Evolutionary conservation across 2,797 vertebrate genomes (phyloP), one percentile per base, ranked within the genome.

Genomic region (Sitta carolinensis): DNA sequence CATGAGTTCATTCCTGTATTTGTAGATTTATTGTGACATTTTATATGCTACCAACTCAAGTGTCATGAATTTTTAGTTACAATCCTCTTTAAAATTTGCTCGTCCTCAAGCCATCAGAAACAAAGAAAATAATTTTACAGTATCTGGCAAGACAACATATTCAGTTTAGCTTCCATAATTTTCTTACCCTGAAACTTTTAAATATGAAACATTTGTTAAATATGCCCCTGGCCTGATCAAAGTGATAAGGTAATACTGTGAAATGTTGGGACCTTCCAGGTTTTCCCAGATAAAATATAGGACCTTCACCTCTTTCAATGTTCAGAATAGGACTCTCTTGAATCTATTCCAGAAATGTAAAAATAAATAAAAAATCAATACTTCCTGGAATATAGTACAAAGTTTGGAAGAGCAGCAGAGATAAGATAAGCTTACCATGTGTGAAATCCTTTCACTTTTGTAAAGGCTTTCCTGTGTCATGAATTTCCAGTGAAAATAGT

Each of bases 321-420:
- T 75, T 87, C 68, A 78, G 78, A 91, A 91, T 93, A 64, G 29
- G 50, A 70, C 43, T 59, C 82, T 58, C 82, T 90, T 95, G 89
- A 94, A 93, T 94, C 76, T 91, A n/a, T 93, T 94, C 95, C 92
- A 94, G 89, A 96, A 95, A 95, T 55, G 85, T 87, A 95, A 95
- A 96, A 93, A 93, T 94, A 95, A 94, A 94, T 94, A 72, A 96
- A 92, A 96, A 96, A 93, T 84, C 90, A 84, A 90, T 95, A n/a
- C 78, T 96, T 93, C 96, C 57, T 83, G 89, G 97, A 97, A 97
- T 38, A 61, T 86, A 90, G 97, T 95, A 93, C 96, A 95, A 96
- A 93, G 90, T 97, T 96, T 93, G 81, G 84, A 94, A 93, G 25
- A 80, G 79, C 48, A 51, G 48, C 42, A 55, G 73, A 96, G 95